phyloP scores from a whole-genome alignment of 2,888 invertebrate species.

The Mimas tiliae region DNA sequence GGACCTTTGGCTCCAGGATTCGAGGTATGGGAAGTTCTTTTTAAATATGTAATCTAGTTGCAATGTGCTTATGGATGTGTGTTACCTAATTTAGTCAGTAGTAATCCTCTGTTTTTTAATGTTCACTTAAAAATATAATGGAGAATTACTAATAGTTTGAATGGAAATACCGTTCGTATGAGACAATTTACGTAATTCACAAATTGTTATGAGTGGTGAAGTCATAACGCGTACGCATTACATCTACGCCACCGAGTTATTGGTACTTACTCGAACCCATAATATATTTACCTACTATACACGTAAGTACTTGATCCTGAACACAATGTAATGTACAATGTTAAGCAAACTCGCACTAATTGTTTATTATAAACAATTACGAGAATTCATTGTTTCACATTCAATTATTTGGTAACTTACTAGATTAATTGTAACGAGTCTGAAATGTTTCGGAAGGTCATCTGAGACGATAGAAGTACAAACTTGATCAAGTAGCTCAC shows the following conservation, averaged over 20 bases:
- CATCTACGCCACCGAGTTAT: too few species aligned
- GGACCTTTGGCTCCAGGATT: constrained; percentile 91
- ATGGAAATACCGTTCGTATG: too few species aligned
- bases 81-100: neutral
- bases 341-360: neutral
- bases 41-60: neutral
- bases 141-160: too few species aligned
- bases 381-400: neutral
- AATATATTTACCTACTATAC: too few species aligned
- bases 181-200: too few species aligned
- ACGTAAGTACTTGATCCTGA: neutral
- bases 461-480: neutral
- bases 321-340: neutral
- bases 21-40: constrained; percentile 71
- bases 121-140: neutral
- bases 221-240: too few species aligned
- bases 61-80: constrained; percentile 11
- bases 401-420: constrained; percentile 8
- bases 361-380: constrained; percentile 9
- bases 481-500: neutral
- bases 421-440: neutral
- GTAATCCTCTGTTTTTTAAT: neutral
- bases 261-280: too few species aligned
- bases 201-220: too few species aligned
- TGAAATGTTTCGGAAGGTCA: constrained; percentile 1